Base-by-base conservation (phyloP, 2,888 invertebrate species). In the Glyphotaelius pellucidus region DNA sequence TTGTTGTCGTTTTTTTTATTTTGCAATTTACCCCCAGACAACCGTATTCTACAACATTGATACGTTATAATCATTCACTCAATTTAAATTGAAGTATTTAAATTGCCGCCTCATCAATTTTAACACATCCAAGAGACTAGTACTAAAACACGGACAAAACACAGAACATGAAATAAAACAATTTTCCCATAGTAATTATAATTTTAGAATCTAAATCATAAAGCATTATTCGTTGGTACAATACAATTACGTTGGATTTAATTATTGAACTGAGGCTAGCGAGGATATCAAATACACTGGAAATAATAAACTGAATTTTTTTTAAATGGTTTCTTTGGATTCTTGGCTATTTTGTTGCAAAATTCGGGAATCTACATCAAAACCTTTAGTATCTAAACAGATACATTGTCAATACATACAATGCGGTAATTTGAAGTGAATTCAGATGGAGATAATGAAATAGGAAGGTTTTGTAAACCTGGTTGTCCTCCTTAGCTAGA, bases 151-250 rank as follows among this genome's bases (percentile, higher is more conserved):
- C n/a, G 67, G 11, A 67, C n/a, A 67, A 67, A 67, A 67, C 67
- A 25, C 52, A 7, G 67, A 67, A 81, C 31, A 81, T 81, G 4
- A 31, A 81, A 81, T 32, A 81, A 81, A 81, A 81, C 32, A 31
- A 80, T 81, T 81, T 81, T 81, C 81, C 81, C 81, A 31, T 81
- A 15, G 81, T 81, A 81, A 81, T 81, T 81, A 32, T 32, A 81
- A 81, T 67, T 67, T 67, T 67, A n/a, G 25, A 67, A 67, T 67
- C n/a, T n/a, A 31, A 81, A 32, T 81, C 31, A 31, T 81, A 81
- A 81, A 81, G 32, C 32, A 81, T 81, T 31, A 67, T 81, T 81
- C 30, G 14, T 31, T 32, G 31, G 31, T 32, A 81, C 31, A 31
- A 81, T 14, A 81, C 81, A 81, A 32, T 81, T 67, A 81, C 81